Evolutionary conservation across 2,113 vertebrate genomes (phyloP).

Genomic region (Sterna hirundo): DNA sequence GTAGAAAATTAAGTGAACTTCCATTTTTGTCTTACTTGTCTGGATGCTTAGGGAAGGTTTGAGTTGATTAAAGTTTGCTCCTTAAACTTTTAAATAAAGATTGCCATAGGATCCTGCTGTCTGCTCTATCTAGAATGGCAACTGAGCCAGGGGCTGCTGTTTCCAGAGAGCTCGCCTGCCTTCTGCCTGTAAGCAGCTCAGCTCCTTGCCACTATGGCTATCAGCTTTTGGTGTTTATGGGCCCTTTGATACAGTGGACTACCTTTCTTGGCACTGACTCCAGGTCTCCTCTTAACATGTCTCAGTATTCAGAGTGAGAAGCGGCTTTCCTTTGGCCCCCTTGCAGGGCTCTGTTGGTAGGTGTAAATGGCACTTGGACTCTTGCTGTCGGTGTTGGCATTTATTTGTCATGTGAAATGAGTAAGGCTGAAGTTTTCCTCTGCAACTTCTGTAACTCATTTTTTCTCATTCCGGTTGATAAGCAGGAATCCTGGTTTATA

Average conservation of each 20-base stretch:
- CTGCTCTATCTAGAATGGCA: neutral
- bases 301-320: neutral
- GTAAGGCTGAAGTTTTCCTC: neutral
- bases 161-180: neutral
- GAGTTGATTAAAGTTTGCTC: neutral
- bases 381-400: fast-evolving
- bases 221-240: too few species aligned
- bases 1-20: neutral
- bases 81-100: neutral
- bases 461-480: neutral
- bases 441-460: neutral
- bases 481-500: neutral
- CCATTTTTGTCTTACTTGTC: neutral
- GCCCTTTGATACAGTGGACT: neutral
- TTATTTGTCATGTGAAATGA: neutral
- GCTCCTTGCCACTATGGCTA: neutral
- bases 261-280: neutral
- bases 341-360: neutral
- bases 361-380: neutral
- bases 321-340: neutral
- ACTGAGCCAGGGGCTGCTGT: neutral
- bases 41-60: neutral
- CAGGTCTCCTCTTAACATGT: neutral
- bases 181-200: neutral
- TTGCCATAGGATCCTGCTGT: neutral